Evolutionary conservation across 2,113 vertebrate genomes (phyloP).

Genomic region (Orientallactaga bullata): DNA sequence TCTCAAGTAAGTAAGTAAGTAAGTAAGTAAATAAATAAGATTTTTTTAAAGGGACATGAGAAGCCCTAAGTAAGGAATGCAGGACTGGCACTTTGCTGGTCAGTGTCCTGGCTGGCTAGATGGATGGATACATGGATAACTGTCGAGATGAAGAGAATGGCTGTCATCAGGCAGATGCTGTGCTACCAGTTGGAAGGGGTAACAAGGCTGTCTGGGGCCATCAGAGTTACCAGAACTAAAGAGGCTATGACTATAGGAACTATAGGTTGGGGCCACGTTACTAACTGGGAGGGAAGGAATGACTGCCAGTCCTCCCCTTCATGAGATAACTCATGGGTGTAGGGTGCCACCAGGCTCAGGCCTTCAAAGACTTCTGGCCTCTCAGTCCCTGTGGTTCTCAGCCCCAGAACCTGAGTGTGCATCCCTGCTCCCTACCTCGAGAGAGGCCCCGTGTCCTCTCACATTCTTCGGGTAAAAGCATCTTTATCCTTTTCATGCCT

Average conservation of each 20-base stretch:
- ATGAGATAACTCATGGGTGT: not conserved
- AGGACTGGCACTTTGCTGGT: no score
- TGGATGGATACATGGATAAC: fast-evolving
- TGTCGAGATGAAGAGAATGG: not conserved
- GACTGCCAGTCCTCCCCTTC: not conserved
- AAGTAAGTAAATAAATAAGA: no score
- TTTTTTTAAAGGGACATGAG: not conserved
- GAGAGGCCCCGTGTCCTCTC: not conserved
- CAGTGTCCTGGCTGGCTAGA: not conserved
- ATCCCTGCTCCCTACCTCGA: not conserved
- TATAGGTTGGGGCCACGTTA: not conserved
- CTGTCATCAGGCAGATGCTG: not conserved
- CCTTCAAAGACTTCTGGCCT: not conserved
- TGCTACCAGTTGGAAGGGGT: not conserved
- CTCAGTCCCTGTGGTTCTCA: not conserved
- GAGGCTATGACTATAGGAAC: not conserved
- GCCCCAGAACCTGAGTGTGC: not conserved
- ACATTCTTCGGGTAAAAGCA: not conserved
- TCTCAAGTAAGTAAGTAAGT: no score
- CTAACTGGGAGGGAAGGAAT: not conserved
- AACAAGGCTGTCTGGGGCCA: not conserved
- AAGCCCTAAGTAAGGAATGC: not conserved
- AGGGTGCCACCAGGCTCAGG: not conserved
- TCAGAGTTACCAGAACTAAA: not conserved
- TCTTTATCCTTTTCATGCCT: not conserved